A percentile compares a stretch with the other conserved stretches of the same genome.
Evolutionary conservation across 2,113 vertebrate genomes (phyloP).

Genomic region (Grammomys surdaster): DNA sequence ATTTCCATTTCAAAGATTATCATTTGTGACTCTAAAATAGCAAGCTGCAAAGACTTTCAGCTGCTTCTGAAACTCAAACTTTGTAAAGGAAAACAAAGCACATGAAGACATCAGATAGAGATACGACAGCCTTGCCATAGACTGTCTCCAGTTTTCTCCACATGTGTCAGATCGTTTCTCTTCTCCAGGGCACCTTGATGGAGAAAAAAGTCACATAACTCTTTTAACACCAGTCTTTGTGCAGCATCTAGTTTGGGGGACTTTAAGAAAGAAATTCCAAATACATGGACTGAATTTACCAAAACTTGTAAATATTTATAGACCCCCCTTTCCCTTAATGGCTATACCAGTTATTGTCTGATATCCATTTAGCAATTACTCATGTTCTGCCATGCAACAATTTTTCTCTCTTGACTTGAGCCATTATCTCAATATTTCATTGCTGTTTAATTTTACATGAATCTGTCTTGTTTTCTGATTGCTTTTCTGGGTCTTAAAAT

Average conservation of each 20-base stretch:
- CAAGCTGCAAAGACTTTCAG: neutral
- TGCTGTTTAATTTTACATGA: slow-evolving; percentile 61
- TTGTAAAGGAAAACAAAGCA: neutral
- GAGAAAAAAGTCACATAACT: slow-evolving; percentile 6
- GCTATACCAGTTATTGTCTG: neutral
- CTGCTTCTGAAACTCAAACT: slow-evolving; percentile 31
- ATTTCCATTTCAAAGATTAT: neutral
- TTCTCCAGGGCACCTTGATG: neutral
- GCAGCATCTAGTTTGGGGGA: neutral
- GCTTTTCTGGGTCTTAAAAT: neutral
- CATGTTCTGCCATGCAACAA: slow-evolving; percentile 12
- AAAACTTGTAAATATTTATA: slow-evolving; percentile 55
- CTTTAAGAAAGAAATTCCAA: slow-evolving; percentile 46
- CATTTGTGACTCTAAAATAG: slow-evolving; percentile 18
- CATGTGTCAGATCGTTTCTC: neutral
- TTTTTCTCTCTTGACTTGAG: slow-evolving; percentile 47
- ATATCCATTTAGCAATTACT: slow-evolving; percentile 44
- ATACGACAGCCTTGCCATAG: neutral
- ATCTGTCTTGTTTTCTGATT: slow-evolving; percentile 19
- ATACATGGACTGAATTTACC: neutral
- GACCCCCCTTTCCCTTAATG: neutral
- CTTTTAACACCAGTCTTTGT: slow-evolving; percentile 1
- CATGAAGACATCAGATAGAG: neutral
- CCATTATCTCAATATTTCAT: slow-evolving; percentile 44
- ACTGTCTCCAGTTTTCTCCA: neutral